phyloP scores from a whole-genome alignment of 2,113 vertebrate species.

The Halichoeres trimaculatus region DNA sequence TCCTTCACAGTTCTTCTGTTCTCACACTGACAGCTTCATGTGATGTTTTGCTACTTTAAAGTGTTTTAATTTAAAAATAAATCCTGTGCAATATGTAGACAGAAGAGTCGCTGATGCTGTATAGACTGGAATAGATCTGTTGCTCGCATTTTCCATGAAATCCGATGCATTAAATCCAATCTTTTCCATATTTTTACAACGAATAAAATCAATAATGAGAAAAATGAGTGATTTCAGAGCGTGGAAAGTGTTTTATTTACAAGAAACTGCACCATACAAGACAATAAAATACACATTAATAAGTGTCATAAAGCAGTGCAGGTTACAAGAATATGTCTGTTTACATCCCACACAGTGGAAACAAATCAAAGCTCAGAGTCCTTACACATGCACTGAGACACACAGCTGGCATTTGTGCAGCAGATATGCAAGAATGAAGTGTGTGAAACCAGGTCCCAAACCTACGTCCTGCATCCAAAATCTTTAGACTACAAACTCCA shows the following conservation, averaged over 20 bases:
- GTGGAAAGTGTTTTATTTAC: constrained; percentile 62
- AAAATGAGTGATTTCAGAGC: constrained; percentile 5
- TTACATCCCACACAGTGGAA: constrained; percentile 78
- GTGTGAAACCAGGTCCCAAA: not conserved
- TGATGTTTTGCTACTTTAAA: not conserved
- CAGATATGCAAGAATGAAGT: not conserved
- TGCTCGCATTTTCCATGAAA: constrained; percentile 20
- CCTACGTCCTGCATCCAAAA: too few relatives aligned
- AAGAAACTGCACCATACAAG: constrained; percentile 27
- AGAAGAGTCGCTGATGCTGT: not conserved
- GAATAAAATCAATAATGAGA: constrained; percentile 47
- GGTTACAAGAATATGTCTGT: constrained; percentile 30
- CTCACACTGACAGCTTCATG: constrained; percentile 7
- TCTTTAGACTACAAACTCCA: too few relatives aligned
- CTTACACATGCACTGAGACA: not conserved
- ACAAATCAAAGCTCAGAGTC: constrained; percentile 34
- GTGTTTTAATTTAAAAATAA: constrained; percentile 19
- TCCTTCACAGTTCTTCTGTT: not conserved
- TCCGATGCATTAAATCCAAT: constrained; percentile 4
- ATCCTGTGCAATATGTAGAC: constrained; percentile 15
- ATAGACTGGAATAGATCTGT: not conserved
- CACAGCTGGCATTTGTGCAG: constrained; percentile 1
- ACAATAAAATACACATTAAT: constrained; percentile 30
- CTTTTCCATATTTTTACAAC: constrained; percentile 16
- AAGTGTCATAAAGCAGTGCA: constrained; percentile 63